phyloP scores from a whole-genome alignment of 2,888 invertebrate genomes.

The Cosmia pyralina region DNA sequence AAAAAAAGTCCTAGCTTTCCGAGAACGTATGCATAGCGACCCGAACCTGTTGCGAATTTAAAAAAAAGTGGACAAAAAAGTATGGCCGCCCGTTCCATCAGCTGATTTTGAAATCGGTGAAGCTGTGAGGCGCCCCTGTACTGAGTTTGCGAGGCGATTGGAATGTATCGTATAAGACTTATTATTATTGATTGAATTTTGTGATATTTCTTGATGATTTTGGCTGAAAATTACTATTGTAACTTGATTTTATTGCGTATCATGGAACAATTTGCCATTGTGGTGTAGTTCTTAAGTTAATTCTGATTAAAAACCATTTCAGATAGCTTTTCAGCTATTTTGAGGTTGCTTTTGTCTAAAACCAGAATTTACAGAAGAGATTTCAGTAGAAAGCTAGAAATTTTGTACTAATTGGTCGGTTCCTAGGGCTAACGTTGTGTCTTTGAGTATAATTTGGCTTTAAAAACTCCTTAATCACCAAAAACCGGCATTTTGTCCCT shows the following conservation, averaged over 20 bases:
- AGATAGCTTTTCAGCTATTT: background rate
- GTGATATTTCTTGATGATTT: background rate
- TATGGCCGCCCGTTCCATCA: constrained; percentile 61
- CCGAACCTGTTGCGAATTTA: constrained; percentile 66
- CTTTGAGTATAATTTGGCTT: background rate
- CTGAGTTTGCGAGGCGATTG: constrained; percentile 28
- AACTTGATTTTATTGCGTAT: background rate
- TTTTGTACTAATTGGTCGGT: background rate
- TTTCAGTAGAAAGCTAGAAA: background rate
- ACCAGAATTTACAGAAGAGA: background rate
- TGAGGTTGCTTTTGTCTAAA: constrained; percentile 10
- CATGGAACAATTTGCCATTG: background rate
- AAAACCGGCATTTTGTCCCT: background rate
- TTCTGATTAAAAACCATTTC: background rate
- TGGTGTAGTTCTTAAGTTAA: no score
- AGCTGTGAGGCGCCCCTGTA: constrained; percentile 65
- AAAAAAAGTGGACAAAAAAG: constrained; percentile 59
- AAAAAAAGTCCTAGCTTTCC: constrained; percentile 63
- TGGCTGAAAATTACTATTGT: background rate
- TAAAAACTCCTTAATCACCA: background rate
- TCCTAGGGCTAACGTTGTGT: fast-evolving
- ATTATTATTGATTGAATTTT: constrained; percentile 47
- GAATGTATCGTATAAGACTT: constrained; percentile 47
- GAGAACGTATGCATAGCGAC: constrained; percentile 58
- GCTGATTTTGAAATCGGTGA: constrained; percentile 64